Conservation (phyloP, 30 jellyfish, hydroid and myxozoan genomes). For the Aurelia sp. region DNA sequence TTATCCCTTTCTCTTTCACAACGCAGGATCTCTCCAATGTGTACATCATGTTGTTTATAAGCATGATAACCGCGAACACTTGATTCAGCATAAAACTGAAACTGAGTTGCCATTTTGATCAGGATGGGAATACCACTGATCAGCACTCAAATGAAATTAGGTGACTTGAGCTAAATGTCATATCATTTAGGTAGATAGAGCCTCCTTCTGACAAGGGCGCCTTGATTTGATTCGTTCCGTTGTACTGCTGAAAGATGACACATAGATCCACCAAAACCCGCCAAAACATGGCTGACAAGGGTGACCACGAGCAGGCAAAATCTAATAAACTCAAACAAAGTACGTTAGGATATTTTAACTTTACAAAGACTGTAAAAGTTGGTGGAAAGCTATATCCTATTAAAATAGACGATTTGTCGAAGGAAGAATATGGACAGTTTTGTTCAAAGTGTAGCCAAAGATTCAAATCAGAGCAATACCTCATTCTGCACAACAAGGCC, state of each 20-base stretch:
- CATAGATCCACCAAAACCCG: neutral
- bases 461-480: too few relatives aligned
- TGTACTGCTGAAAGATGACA: neutral
- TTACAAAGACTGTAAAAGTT: too few relatives aligned
- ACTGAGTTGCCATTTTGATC: neutral
- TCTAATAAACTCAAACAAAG: slow-evolving; percentile 32
- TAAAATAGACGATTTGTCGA: too few relatives aligned
- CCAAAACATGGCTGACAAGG: slow-evolving; percentile 51
- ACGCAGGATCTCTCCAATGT: slow-evolving; percentile 38
- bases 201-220: slow-evolving; percentile 20
- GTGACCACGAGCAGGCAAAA: slow-evolving; percentile 29
- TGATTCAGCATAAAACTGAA: slow-evolving; percentile 3
- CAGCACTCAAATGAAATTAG: too few relatives aligned
- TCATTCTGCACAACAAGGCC: too few relatives aligned
- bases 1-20: slow-evolving; percentile 34
- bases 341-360: slow-evolving; percentile 35
- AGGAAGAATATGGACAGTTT: too few relatives aligned
- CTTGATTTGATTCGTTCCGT: neutral
- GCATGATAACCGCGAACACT: slow-evolving; percentile 54
- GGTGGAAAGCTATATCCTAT: too few relatives aligned
- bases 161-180: slow-evolving; percentile 1
- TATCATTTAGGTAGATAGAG: slow-evolving; percentile 22
- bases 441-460: too few relatives aligned
- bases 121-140: too few relatives aligned
- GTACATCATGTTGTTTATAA: slow-evolving; percentile 43